Conservation (phyloP, 2,113 vertebrate genomes). For the Cephalopterus ornatus region DNA sequence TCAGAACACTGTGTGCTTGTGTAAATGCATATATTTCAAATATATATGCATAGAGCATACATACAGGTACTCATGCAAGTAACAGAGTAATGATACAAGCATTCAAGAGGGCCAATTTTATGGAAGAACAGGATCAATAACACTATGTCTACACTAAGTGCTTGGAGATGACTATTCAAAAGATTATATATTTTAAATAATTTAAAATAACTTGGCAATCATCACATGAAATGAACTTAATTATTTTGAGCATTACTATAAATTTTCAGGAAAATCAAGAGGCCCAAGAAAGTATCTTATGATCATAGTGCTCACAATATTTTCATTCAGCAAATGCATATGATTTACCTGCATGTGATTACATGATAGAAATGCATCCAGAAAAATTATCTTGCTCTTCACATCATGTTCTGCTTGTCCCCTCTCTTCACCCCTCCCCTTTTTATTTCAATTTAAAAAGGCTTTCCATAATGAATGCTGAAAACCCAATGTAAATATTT, state of each 20-base stretch:
- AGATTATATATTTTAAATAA: background rate
- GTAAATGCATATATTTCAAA: background rate
- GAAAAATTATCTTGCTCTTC: conserved; percentile 4
- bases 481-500: conserved; percentile 61
- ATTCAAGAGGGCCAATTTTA: background rate
- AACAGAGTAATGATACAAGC: background rate
- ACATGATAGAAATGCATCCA: background rate
- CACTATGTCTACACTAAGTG: background rate
- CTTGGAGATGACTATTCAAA: background rate
- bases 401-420: background rate
- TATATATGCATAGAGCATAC: background rate
- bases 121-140: background rate
- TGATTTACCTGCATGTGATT: background rate
- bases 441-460: conserved; percentile 61
- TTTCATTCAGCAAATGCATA: background rate
- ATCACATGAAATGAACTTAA: background rate
- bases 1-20: background rate
- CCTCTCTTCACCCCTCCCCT: background rate
- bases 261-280: background rate
- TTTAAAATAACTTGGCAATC: background rate
- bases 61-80: background rate
- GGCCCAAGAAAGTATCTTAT: background rate
- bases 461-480: conserved; percentile 48
- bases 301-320: background rate
- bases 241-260: background rate